These are phyloP conservation scores for Drosophila auraria DNA, from an alignment of 1,140 invertebrate genomes.

Conservation along the genomic window DNA sequence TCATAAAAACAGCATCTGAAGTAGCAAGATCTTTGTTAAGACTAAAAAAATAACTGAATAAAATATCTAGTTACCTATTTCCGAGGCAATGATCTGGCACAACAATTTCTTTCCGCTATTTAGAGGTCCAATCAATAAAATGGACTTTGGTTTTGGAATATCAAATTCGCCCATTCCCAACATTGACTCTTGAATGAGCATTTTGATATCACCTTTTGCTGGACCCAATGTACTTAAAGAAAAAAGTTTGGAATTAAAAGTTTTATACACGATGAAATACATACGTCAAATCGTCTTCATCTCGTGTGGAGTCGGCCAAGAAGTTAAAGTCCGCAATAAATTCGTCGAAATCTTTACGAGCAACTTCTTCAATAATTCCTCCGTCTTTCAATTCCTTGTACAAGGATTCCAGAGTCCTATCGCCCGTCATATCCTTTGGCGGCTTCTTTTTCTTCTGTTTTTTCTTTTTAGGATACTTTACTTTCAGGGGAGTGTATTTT, in stretches of 20 bases:
- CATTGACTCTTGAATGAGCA: conserved; percentile 76
- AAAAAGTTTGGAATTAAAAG: neutral
- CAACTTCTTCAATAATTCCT: conserved; percentile 90
- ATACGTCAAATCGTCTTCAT: conserved; percentile 73
- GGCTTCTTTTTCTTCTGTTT: conserved; percentile 90
- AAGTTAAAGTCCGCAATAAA: conserved; percentile 91
- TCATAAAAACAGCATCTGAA: conserved; percentile 90
- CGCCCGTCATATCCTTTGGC: conserved; percentile 90
- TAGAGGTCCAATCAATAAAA: conserved; percentile 91
- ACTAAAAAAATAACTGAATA: too few species aligned
- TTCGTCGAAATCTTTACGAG: conserved; percentile 87
- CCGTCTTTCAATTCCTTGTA: conserved; percentile 92
- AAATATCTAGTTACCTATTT: conserved; percentile 86
- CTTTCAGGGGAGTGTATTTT: conserved; percentile 76
- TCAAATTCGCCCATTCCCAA: conserved; percentile 87
- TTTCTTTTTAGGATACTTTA: conserved; percentile 76
- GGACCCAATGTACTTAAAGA: conserved; percentile 86
- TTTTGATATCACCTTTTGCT: conserved; percentile 88
- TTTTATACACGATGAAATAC: conserved; percentile 1
- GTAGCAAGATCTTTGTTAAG: neutral
- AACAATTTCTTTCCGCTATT: conserved; percentile 92
- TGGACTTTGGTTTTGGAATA: conserved; percentile 90
- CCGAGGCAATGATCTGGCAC: conserved; percentile 91
- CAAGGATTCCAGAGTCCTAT: conserved; percentile 90
- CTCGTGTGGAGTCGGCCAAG: conserved; percentile 86